A percentile compares a stretch with the other conserved stretches of the same genome.
Conservation (phyloP, 1,140 invertebrate genomes). For the Eueides isabella region DNA sequence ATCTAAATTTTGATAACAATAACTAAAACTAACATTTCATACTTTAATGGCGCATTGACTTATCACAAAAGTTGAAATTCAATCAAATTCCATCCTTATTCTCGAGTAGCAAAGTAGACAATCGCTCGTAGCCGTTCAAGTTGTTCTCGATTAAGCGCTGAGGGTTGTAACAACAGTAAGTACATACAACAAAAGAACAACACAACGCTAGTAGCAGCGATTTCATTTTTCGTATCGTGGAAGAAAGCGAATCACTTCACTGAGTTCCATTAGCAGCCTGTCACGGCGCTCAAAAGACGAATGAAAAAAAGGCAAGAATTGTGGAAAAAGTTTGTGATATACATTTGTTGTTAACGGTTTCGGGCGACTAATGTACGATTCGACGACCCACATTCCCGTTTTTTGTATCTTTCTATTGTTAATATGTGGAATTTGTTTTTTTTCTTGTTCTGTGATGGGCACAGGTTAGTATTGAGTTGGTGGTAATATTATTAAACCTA, state of each 20-base stretch:
- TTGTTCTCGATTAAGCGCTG: conserved; percentile 37
- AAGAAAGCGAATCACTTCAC: conserved; percentile 41
- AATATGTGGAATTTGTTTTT: conserved; percentile 20
- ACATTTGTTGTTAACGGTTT: conserved; percentile 37
- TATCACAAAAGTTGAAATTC: neutral
- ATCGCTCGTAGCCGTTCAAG: conserved; percentile 20
- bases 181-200: conserved; percentile 41
- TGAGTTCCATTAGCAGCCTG: conserved; percentile 40
- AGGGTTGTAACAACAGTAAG: conserved; percentile 35
- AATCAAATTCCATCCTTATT: conserved; percentile 16
- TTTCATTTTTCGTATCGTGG: conserved; percentile 39
- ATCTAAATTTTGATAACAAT: conserved; percentile 12
- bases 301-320: conserved; percentile 36
- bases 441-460: neutral
- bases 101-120: neutral
- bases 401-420: conserved; percentile 27
- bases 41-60: neutral
- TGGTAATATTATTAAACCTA: too few species aligned
- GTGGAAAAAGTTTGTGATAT: conserved; percentile 39
- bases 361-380: conserved; percentile 39
- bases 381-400: conserved; percentile 33
- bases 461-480: too few species aligned
- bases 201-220: conserved; percentile 36
- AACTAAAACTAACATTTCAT: conserved; percentile 15
- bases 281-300: conserved; percentile 38